Evolutionary conservation across 2,888 invertebrate genomes (phyloP).

Genomic region (Agrenia bidenticulata): DNA sequence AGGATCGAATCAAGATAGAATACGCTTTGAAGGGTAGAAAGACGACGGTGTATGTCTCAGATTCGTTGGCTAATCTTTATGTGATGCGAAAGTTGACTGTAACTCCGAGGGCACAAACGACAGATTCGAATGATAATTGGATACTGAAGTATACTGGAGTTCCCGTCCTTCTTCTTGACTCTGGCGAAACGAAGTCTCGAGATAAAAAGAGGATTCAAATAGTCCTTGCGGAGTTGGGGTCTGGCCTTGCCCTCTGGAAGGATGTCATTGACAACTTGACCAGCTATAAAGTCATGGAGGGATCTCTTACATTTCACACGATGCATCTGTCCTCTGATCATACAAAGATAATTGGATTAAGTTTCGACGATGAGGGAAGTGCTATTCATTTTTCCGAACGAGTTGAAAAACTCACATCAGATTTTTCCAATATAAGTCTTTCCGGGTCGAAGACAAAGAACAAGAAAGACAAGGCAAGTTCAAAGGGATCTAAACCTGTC

Average conservation of each 20-base stretch:
- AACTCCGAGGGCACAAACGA: constrained; percentile 53
- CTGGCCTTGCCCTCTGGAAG: constrained; percentile 78
- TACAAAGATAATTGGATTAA: constrained; percentile 72
- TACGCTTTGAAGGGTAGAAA: constrained; percentile 74
- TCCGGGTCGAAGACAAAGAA: constrained; percentile 67
- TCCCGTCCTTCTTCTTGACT: constrained; percentile 74
- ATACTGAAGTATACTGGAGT: constrained; percentile 74
- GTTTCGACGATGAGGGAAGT: constrained; percentile 73
- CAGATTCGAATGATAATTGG: constrained; percentile 60
- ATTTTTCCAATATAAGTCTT: constrained; percentile 75
- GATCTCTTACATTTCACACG: constrained; percentile 69
- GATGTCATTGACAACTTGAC: constrained; percentile 78
- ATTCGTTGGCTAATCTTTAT: constrained; percentile 73
- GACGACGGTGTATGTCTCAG: constrained; percentile 74
- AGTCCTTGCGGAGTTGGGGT: constrained; percentile 73
- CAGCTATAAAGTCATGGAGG: constrained; percentile 63
- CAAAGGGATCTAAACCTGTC: constrained; percentile 44
- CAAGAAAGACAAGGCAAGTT: constrained; percentile 48
- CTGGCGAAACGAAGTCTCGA: constrained; percentile 71
- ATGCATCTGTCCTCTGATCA: constrained; percentile 77
- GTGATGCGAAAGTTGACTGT: constrained; percentile 60
- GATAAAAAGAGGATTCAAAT: constrained; percentile 69
- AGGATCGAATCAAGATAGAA: constrained; percentile 70
- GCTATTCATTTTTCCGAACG: constrained; percentile 71
- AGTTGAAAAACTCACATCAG: constrained; percentile 69